Evolutionary conservation across 2,113 vertebrate genomes (phyloP), one percentile per base, ranked within the genome.

Genomic region (Halichoeres trimaculatus): DNA sequence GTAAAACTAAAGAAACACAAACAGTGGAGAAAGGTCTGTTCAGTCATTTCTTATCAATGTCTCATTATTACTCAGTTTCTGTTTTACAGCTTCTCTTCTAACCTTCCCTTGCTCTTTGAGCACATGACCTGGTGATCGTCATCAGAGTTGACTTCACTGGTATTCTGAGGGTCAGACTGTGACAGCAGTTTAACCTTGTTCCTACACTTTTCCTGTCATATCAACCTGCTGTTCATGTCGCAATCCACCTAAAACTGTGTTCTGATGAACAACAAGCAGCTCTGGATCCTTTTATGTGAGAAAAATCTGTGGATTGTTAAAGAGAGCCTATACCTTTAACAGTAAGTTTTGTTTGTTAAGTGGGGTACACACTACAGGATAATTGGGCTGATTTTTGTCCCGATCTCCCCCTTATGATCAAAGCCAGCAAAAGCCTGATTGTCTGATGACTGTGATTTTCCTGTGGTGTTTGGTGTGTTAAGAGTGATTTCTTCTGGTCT

Each of bases 151-250:
- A 91, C 71, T 48, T 77, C 67, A 10, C 66, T 64, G 68, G 58
- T 75, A 74, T 76, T 85, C 74, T 55, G 55, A 57, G 78, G 81
- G 85, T 91, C 84, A 69, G 40, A 41, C 76, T 51, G 56, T 67
- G 69, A 87, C 61, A 41, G 81, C 81, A 86, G 81, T 85, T 90
- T 90, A 88, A 90, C 83, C 83, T 82, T 63, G 74, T 69, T 73
- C 83, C 70, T 68, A 50, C 62, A 66, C 69, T 57, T 34, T 40
- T 83, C 47, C 74, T 59, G 56, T 81, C 76, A 79, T 52, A 20
- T 62, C 3, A 8, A 65, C 48, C 57, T 55, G 24, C 16, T 1
- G 13, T 57, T 77, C 62, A 58, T 16, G 5, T 43, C 12, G 13
- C 14, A 43, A 14, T 54, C 53, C 48, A 22, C 63, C 71, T 65